phyloP scores from a whole-genome alignment of 2,113 vertebrate species.

The Dissostichus mawsoni region DNA sequence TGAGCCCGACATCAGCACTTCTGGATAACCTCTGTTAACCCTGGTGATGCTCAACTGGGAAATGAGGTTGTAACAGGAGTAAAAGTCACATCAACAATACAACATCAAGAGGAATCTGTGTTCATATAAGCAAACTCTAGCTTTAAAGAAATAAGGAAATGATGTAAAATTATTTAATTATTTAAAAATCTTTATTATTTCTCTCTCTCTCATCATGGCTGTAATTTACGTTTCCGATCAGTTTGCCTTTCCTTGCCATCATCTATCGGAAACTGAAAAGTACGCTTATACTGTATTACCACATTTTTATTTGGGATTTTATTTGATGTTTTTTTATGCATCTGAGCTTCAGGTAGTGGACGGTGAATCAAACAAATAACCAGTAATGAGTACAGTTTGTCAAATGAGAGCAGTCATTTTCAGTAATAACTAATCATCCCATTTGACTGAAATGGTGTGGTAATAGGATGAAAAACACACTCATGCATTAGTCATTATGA shows the following conservation, averaged over 20 bases:
- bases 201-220: background rate
- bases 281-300: background rate
- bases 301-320: background rate
- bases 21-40: too few relatives aligned
- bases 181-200: too few relatives aligned
- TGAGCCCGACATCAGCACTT: too few relatives aligned
- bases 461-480: background rate
- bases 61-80: too few relatives aligned
- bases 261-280: background rate
- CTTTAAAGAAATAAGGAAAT: too few relatives aligned
- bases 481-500: background rate
- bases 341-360: background rate
- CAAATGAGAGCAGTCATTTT: background rate
- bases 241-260: background rate
- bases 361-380: background rate
- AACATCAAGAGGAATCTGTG: too few relatives aligned
- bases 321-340: background rate
- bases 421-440: background rate
- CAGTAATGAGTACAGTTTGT: background rate
- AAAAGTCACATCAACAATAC: too few relatives aligned
- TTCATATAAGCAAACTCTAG: too few relatives aligned
- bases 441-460: background rate
- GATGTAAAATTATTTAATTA: too few relatives aligned
- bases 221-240: background rate
- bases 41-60: too few relatives aligned